Base-by-base conservation (phyloP, 1,140 invertebrate species). In the Batillaria attramentaria region DNA sequence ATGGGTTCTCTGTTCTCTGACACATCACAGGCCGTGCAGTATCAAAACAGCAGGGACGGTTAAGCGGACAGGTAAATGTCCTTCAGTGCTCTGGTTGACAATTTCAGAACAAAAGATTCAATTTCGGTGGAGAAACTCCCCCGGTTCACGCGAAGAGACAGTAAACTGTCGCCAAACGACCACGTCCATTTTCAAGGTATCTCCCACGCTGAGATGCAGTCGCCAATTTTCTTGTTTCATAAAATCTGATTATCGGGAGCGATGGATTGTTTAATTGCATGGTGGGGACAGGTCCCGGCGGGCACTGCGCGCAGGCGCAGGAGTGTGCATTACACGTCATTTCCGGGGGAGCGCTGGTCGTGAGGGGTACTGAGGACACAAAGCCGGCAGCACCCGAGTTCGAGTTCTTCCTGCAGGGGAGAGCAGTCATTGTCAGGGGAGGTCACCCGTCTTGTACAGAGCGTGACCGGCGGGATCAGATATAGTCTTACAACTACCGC, bases 221-320 rank as follows among this genome's bases (percentile, higher is more conserved):
- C 42, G 37, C n/a, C 68, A 70, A 70, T 70, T 70, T 70, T 70
- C 68, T 39, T 42, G 68, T 70, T 70, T 70, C 68, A 70, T 70
- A 62, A 70, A 70, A 70, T 70, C 37, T 42, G 37, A 70, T 70
- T 70, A 33, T 42, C 37, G 41, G 33, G 33, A n/a, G 31, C 41
- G 68, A 70, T 24, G 39, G 35, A 70, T 70, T 39, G 39, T 70
- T 39, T 70, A 41, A 24, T 70, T 42, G 68, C 68, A 39, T 42
- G 68, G 35, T 24, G 35, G 18, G 31, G 18, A 39, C 33, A 39
- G 24, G 10, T 70, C 31, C 68, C 42, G 39, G 37, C 16, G 24
- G 37, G 31, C 35, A n/a, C 31, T 24, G n/a, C 68, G 41, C 68
- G 37, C 41, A 70, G 68, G 35, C 68, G 68, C 68, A 42, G 68